These are phyloP conservation scores for Platichthys flesus DNA, from an alignment of 2,113 vertebrate species.

Conservation along the genomic window DNA sequence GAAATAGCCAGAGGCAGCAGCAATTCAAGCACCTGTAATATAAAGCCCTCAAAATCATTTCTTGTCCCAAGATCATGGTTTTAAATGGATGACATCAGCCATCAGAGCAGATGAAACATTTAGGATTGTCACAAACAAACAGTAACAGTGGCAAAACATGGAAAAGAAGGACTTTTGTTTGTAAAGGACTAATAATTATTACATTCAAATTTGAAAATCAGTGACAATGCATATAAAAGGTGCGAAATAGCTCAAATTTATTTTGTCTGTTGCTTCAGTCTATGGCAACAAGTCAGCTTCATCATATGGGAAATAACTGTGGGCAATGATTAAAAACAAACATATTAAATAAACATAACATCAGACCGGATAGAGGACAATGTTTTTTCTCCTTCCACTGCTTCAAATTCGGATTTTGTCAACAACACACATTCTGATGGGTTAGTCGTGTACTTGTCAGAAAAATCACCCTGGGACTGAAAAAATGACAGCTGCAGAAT, in stretches of 20 bases:
- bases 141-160: slow-evolving; percentile 9
- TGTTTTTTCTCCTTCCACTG: background rate
- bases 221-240: too few species aligned
- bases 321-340: too few species aligned
- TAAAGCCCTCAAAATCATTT: slow-evolving; percentile 66
- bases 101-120: slow-evolving; percentile 45
- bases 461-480: too few species aligned
- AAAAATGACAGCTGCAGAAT: too few species aligned
- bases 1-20: slow-evolving; percentile 67
- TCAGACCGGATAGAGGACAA: background rate
- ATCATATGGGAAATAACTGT: too few species aligned
- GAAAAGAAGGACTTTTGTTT: background rate
- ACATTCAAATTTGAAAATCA: too few species aligned
- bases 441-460: too few species aligned
- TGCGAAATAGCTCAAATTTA: too few species aligned
- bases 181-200: too few species aligned
- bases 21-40: slow-evolving; percentile 71
- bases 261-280: too few species aligned
- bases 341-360: background rate
- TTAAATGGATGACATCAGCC: slow-evolving; percentile 66
- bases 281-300: too few species aligned
- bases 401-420: background rate
- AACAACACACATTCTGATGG: background rate
- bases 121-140: slow-evolving; percentile 38
- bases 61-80: slow-evolving; percentile 64